Conservation (phyloP, 2,888 invertebrate species). For the Cylloceria caligata region DNA sequence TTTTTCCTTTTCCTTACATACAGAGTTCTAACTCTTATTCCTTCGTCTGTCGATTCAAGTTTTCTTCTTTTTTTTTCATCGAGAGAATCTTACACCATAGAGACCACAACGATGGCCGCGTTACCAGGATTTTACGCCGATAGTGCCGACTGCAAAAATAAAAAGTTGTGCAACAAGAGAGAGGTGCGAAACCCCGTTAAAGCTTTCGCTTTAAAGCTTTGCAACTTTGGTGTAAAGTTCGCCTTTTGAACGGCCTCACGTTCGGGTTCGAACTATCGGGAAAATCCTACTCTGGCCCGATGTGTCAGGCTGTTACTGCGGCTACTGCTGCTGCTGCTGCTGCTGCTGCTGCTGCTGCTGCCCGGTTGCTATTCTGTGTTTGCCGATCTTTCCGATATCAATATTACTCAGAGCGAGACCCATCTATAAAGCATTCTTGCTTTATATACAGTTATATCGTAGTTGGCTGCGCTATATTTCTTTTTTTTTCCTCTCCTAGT, state of each 20-base stretch:
- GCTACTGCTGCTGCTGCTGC: constrained; percentile 41
- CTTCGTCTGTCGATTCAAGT: constrained; percentile 18
- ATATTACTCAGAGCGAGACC: constrained; percentile 76
- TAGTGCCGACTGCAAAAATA: constrained; percentile 39
- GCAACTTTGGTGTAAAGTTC: constrained; percentile 79
- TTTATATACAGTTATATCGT: constrained; percentile 23
- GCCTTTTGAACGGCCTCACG: constrained; percentile 53
- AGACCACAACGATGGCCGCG: constrained; percentile 23
- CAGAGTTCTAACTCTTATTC: constrained; percentile 14
- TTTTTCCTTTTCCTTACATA: constrained; percentile 32
- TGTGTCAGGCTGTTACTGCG: constrained; percentile 42
- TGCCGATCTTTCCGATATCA: constrained; percentile 78
- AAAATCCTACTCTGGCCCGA: constrained; percentile 71
- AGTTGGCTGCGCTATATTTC: background rate
- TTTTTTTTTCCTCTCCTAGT: constrained; percentile 22
- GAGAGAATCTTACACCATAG: constrained; percentile 30
- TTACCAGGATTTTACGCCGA: constrained; percentile 20
- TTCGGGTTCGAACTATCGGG: constrained; percentile 78
- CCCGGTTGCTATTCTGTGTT: constrained; percentile 70
- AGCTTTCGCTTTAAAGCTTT: constrained; percentile 80
- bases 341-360: constrained; percentile 44
- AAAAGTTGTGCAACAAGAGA: constrained; percentile 54
- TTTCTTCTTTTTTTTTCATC: constrained; percentile 18
- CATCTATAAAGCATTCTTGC: constrained; percentile 18
- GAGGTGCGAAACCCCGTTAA: constrained; percentile 78